Evolutionary conservation across 2,888 invertebrate species (phyloP).

Genomic region (Drosophila mayaguana): DNA sequence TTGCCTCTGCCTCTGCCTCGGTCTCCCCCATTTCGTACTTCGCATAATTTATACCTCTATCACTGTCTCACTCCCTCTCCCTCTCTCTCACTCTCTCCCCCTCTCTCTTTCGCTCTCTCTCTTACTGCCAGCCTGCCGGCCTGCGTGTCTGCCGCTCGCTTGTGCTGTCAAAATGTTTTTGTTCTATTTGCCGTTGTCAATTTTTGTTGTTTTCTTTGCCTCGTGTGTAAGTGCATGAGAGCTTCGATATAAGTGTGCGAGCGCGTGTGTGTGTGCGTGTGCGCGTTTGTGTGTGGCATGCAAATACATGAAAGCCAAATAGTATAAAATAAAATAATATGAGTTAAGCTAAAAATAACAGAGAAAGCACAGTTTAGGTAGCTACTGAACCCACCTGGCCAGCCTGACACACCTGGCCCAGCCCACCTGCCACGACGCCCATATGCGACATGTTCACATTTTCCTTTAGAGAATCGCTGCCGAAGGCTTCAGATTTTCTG

Average conservation of each 20-base stretch:
- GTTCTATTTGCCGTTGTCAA: slow-evolving; percentile 29
- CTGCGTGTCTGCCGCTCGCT: neutral
- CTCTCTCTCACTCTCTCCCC: neutral
- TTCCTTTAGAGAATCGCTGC: slow-evolving; percentile 22
- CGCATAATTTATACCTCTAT: slow-evolving; percentile 8
- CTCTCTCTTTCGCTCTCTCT: neutral
- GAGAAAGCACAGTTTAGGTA: slow-evolving; percentile 2
- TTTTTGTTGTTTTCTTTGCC: slow-evolving; percentile 21
- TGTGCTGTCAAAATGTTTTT: slow-evolving; percentile 32
- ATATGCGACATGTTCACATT: slow-evolving; percentile 1
- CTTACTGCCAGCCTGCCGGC: too few relatives aligned
- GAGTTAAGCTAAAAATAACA: slow-evolving; percentile 18
- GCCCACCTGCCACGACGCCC: neutral
- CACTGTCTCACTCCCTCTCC: neutral
- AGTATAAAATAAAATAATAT: slow-evolving; percentile 32
- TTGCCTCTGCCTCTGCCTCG: neutral
- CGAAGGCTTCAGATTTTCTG: slow-evolving; percentile 17
- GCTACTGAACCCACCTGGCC: slow-evolving; percentile 1
- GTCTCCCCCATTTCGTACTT: neutral
- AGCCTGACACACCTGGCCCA: neutral
- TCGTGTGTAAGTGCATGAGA: neutral
- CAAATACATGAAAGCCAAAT: slow-evolving; percentile 45
- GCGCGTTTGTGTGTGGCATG: slow-evolving; percentile 9
- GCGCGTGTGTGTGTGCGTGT: neutral
- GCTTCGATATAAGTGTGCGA: neutral